phyloP scores from a whole-genome alignment of 1,140 invertebrate genomes.

The Drosophila takahashii region DNA sequence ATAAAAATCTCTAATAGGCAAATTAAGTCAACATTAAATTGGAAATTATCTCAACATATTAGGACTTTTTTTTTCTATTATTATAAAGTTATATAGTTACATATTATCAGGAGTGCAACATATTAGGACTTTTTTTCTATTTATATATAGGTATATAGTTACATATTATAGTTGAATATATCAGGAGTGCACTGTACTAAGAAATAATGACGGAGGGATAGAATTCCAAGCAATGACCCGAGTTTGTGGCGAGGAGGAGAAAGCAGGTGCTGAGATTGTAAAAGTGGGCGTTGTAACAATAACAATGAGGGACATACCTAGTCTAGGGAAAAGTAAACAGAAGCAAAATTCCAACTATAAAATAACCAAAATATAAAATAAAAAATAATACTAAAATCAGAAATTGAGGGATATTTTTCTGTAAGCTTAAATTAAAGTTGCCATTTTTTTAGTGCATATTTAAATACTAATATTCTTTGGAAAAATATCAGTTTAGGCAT shows the following conservation, averaged over 20 bases:
- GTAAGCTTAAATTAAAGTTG: no score
- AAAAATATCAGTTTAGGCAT: background rate
- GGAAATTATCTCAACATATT: background rate
- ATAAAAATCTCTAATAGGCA: background rate
- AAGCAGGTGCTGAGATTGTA: conserved; percentile 21
- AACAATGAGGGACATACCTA: conserved; percentile 21
- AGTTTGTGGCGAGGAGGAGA: background rate
- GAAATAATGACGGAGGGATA: background rate
- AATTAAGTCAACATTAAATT: background rate
- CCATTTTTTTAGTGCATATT: no score
- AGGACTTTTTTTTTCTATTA: no score
- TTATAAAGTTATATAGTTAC: no score
- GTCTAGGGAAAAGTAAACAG: conserved; percentile 4
- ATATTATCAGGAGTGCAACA: no score
- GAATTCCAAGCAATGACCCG: conserved; percentile 38
- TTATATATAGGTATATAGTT: no score
- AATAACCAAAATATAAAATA: background rate
- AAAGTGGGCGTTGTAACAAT: conserved; percentile 17
- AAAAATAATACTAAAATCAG: no score
- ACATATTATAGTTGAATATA: no score
- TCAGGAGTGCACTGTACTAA: background rate
- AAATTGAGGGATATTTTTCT: no score
- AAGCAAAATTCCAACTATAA: background rate
- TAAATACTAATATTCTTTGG: no score
- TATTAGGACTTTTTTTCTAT: no score